These are phyloP conservation scores for Tupaia tana DNA, from an alignment of 2,113 vertebrate species.

Conservation along the genomic window DNA sequence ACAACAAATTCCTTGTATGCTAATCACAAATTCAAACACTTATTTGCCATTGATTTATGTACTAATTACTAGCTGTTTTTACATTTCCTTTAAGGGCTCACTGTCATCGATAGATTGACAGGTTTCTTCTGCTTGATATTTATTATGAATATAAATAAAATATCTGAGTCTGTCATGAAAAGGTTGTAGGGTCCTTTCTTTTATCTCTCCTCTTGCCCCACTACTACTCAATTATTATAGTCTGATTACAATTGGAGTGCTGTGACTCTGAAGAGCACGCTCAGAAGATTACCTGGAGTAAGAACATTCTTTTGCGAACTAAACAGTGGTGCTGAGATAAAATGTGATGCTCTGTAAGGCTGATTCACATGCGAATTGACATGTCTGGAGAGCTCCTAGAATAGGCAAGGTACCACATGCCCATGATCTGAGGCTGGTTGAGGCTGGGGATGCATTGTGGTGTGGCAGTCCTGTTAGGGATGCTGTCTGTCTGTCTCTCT, in stretches of 20 bases:
- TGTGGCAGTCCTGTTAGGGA: too few species aligned
- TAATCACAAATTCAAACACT: conserved; percentile 59
- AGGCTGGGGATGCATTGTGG: too few species aligned
- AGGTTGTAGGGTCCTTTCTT: background rate
- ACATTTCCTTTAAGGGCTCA: conserved; percentile 59
- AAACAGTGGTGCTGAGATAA: too few species aligned
- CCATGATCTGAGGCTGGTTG: too few species aligned
- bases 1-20: conserved; percentile 65
- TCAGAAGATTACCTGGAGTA: background rate
- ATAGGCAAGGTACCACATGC: too few species aligned
- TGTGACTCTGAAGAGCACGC: background rate
- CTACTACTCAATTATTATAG: background rate
- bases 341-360: too few species aligned
- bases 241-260: background rate
- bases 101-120: conserved; percentile 46
- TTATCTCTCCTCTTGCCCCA: background rate
- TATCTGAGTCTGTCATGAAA: background rate
- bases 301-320: background rate
- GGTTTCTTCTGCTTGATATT: conserved; percentile 19
- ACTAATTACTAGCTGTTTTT: conserved; percentile 62
- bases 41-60: conserved; percentile 57
- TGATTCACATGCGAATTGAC: too few species aligned
- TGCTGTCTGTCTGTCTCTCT: too few species aligned
- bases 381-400: too few species aligned
- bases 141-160: conserved; percentile 11